Percentiles rank a stretch among this genome's conserved stretches.
phyloP scores from a whole-genome alignment of 1,140 invertebrate genomes.

The Camponotus vicinus region DNA sequence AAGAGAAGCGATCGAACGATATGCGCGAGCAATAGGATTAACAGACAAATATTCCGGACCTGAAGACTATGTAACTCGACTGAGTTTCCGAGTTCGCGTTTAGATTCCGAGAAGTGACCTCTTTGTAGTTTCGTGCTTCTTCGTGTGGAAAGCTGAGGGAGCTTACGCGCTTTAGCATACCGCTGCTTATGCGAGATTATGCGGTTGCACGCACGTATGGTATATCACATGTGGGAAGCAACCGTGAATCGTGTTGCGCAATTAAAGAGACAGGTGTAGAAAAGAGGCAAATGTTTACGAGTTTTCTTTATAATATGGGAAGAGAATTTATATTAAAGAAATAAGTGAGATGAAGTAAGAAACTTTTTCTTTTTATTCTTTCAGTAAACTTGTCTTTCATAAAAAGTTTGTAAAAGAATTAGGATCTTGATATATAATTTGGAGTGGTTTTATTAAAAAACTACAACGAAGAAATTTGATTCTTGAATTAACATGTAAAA shows the following conservation, averaged over 20 bases:
- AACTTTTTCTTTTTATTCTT: neutral
- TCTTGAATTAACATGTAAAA: constrained; percentile 14
- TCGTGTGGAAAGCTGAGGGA: constrained; percentile 39
- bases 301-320: neutral
- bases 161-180: constrained; percentile 55
- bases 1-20: neutral
- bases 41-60: constrained; percentile 19
- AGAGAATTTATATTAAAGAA: neutral
- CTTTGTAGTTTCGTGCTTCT: neutral
- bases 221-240: constrained; percentile 11
- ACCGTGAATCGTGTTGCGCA: neutral
- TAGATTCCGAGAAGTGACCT: constrained; percentile 32
- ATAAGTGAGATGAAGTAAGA: constrained; percentile 1
- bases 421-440: neutral
- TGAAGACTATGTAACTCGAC: constrained; percentile 14
- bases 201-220: constrained; percentile 30
- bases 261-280: neutral
- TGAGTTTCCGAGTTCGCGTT: constrained; percentile 22
- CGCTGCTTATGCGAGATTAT: constrained; percentile 29
- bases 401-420: neutral
- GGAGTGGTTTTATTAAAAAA: constrained; percentile 15
- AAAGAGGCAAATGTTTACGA: neutral
- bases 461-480: neutral
- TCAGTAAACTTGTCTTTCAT: neutral
- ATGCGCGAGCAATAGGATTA: neutral